A percentile compares a stretch with the other conserved stretches of the same genome.
Evolutionary conservation across 2,888 invertebrate genomes (phyloP).

Genomic region (Amphipoea lucens): DNA sequence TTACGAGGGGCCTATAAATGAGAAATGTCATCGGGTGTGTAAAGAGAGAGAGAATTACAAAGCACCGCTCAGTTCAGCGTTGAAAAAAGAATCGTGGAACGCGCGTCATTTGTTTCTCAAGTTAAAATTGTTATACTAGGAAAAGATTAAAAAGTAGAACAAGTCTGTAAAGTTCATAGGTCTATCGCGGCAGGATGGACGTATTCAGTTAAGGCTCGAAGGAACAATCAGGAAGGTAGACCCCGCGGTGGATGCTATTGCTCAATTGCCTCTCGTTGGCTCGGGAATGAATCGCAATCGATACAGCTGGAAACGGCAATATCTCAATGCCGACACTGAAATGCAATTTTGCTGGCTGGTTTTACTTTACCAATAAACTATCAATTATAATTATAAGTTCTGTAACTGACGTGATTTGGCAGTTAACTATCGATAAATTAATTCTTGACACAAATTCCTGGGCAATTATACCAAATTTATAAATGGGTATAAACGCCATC

Average conservation of each 20-base stretch:
- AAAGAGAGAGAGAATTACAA: slow-evolving; percentile 80
- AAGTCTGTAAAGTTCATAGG: slow-evolving; percentile 62
- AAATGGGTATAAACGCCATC: slow-evolving; percentile 43
- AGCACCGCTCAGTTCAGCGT: slow-evolving; percentile 69
- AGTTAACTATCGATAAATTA: slow-evolving; percentile 60
- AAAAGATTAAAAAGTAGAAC: slow-evolving; percentile 15
- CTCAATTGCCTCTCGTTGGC: slow-evolving; percentile 79
- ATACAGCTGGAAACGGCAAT: slow-evolving; percentile 72
- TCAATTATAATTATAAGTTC: slow-evolving; percentile 67
- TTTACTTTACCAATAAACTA: slow-evolving; percentile 64
- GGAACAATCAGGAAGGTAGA: slow-evolving; percentile 79
- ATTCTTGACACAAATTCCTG: slow-evolving; percentile 57
- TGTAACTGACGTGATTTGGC: slow-evolving; percentile 59
- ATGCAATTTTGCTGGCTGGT: slow-evolving; percentile 56
- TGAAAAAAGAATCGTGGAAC: slow-evolving; percentile 66
- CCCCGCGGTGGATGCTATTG: slow-evolving; percentile 77
- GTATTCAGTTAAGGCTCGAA: slow-evolving; percentile 72
- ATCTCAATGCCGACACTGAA: slow-evolving; percentile 72
- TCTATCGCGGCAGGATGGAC: slow-evolving; percentile 66
- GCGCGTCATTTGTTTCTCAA: slow-evolving; percentile 55
- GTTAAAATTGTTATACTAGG: slow-evolving; percentile 16
- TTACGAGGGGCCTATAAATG: slow-evolving; percentile 86
- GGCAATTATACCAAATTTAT: slow-evolving; percentile 46
- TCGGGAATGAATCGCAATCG: slow-evolving; percentile 70
- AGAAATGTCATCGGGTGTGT: slow-evolving; percentile 79